phyloP scores from a whole-genome alignment of 2,797 vertebrate species.

The Molossus alvarezi region DNA sequence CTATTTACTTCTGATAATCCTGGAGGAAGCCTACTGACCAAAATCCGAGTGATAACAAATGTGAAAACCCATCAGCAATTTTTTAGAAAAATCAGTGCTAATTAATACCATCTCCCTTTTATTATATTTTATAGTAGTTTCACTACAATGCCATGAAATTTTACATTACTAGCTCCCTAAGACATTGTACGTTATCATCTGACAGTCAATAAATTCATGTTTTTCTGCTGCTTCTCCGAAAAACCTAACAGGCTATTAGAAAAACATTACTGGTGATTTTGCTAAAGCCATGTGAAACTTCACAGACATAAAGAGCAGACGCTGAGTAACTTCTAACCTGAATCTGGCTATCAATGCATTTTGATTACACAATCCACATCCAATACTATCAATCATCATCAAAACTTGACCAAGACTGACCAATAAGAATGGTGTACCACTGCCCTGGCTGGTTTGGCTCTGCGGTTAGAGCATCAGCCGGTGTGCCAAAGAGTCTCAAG shows the following conservation, averaged over 20 bases:
- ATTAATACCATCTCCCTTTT: not conserved
- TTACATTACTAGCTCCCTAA: not conserved
- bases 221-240: not conserved
- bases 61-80: not conserved
- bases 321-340: not conserved
- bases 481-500: not conserved
- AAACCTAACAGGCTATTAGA: not conserved
- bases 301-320: not conserved
- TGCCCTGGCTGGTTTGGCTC: not conserved
- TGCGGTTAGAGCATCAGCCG: not conserved
- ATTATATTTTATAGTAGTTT: constrained; percentile 23
- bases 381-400: not conserved
- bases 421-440: not conserved
- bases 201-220: not conserved
- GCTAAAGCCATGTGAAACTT: not conserved
- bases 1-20: constrained; percentile 5
- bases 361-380: not conserved
- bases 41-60: constrained; percentile 25
- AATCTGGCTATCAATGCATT: not conserved
- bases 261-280: not conserved
- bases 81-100: not conserved
- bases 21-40: not conserved
- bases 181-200: not conserved
- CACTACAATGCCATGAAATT: not conserved
- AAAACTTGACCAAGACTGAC: constrained; percentile 30